Base-by-base conservation (phyloP, 2,797 vertebrate species). In the Chrosomus eos region DNA sequence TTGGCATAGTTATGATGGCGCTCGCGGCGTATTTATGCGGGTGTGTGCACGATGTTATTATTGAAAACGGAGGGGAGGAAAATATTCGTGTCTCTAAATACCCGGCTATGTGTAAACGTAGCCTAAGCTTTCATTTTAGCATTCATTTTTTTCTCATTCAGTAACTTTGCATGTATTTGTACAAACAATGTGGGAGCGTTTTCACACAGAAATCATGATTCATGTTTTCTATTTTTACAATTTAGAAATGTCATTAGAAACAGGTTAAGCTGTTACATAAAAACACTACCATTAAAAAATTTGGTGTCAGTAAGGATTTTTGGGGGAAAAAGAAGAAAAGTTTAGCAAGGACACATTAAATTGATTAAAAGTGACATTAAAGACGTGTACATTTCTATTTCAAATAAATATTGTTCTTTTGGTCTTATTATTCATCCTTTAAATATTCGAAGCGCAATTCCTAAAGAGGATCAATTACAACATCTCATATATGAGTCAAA, bases 61-160 rank as follows among this genome's bases (percentile, higher is more conserved):
- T n/a, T n/a, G n/a, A n/a, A n/a, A n/a, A n/a, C n/a, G n/a, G n/a
- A n/a, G n/a, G n/a, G n/a, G n/a, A n/a, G n/a, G n/a, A n/a, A n/a
- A n/a, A n/a, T n/a, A n/a, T n/a, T n/a, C n/a, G n/a, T n/a, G n/a
- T n/a, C n/a, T n/a, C n/a, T n/a, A n/a, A n/a, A n/a, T n/a, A n/a
- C n/a, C n/a, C n/a, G n/a, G n/a, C n/a, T n/a, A n/a, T n/a, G n/a
- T n/a, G n/a, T n/a, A n/a, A n/a, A n/a, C n/a, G n/a, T n/a, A n/a
- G n/a, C n/a, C n/a, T n/a, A 55, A 85, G 26, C 64, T 75, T 77
- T 75, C 82, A 76, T n/a, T 48, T 71, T 8, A 66, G 60, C 73
- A 64, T 53, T 36, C 23, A 55, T 73, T 64, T 74, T 26, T 19
- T 16, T 45, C 23, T n/a, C 28, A n/a, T 26, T 51, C 5, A 74